These are phyloP conservation scores for Brachymystax lenok DNA, from an alignment of 2,797 vertebrate species.

Conservation along the genomic window DNA sequence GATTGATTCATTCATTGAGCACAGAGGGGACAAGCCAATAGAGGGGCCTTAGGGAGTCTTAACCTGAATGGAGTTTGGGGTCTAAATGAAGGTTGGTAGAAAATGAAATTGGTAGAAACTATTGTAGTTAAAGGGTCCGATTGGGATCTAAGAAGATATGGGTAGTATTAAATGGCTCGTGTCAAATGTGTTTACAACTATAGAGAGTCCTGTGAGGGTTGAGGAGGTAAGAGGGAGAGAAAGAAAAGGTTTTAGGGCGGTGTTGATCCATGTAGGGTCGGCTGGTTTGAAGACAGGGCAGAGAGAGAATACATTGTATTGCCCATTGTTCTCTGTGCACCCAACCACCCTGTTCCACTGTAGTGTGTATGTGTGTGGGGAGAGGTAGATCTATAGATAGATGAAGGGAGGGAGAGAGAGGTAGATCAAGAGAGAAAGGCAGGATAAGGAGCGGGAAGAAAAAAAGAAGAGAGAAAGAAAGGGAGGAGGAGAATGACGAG, in stretches of 20 bases:
- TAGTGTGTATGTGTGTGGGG: conserved; percentile 5
- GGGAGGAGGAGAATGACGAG: no score
- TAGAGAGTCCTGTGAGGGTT: background rate
- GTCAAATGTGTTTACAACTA: no score
- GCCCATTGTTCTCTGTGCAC: background rate
- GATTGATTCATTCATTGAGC: background rate
- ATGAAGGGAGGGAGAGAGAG: background rate
- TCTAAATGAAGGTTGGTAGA: background rate
- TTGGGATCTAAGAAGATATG: background rate
- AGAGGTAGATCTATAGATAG: background rate
- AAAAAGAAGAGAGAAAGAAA: no score
- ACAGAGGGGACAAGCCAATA: background rate
- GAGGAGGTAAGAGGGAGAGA: background rate
- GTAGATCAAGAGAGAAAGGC: no score
- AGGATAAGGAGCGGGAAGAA: no score
- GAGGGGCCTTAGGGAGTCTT: background rate
- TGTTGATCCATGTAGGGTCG: background rate
- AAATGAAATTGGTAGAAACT: background rate
- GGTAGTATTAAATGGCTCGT: background rate
- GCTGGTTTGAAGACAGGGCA: background rate
- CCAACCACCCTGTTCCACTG: no score
- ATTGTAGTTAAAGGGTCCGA: background rate
- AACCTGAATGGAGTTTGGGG: no score
- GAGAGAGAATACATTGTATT: background rate
- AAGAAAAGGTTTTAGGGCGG: background rate